A percentile compares a stretch with the other conserved stretches of the same genome.
phyloP scores from a whole-genome alignment of 2,888 invertebrate genomes.

The Petrolisthes cinctipes region DNA sequence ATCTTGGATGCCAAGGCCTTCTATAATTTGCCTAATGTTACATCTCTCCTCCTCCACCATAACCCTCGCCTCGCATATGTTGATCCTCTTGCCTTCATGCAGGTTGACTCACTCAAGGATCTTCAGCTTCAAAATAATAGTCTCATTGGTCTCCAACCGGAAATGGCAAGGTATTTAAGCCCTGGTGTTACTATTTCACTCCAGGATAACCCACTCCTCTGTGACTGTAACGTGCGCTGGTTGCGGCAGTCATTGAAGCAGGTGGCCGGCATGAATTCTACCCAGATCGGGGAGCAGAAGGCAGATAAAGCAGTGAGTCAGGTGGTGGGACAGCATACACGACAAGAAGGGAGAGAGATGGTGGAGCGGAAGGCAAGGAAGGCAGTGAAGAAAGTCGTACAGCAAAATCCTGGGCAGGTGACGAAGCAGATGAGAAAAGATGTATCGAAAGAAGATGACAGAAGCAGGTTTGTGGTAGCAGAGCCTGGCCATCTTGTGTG shows the following conservation, averaged over 20 bases:
- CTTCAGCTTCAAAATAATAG: slow-evolving; percentile 70
- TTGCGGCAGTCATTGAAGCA: slow-evolving; percentile 65
- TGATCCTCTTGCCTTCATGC: slow-evolving; percentile 70
- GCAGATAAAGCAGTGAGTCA: no score
- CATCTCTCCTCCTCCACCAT: slow-evolving; percentile 69
- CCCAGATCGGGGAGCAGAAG: no score
- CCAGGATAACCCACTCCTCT: slow-evolving; percentile 70
- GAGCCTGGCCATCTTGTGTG: slow-evolving; percentile 69
- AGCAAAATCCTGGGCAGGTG: no score
- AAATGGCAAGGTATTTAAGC: slow-evolving; percentile 68
- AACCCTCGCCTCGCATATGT: slow-evolving; percentile 70
- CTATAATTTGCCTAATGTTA: slow-evolving; percentile 69
- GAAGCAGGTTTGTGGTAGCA: slow-evolving; percentile 35
- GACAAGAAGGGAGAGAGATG: no score
- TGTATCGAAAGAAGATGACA: slow-evolving; percentile 7
- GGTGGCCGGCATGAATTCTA: neutral
- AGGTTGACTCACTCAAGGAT: slow-evolving; percentile 68
- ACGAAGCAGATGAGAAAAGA: no score
- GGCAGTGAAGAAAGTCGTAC: no score
- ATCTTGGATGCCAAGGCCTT: slow-evolving; percentile 70
- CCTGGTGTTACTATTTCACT: slow-evolving; percentile 68
- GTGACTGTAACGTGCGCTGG: slow-evolving; percentile 71
- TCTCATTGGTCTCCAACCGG: slow-evolving; percentile 69
- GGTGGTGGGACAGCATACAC: neutral
- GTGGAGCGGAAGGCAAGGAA: no score